Percentiles rank a stretch among this genome's conserved stretches.
Conservation (phyloP, 2,797 vertebrate genomes). For the Nannoperca obscura region DNA sequence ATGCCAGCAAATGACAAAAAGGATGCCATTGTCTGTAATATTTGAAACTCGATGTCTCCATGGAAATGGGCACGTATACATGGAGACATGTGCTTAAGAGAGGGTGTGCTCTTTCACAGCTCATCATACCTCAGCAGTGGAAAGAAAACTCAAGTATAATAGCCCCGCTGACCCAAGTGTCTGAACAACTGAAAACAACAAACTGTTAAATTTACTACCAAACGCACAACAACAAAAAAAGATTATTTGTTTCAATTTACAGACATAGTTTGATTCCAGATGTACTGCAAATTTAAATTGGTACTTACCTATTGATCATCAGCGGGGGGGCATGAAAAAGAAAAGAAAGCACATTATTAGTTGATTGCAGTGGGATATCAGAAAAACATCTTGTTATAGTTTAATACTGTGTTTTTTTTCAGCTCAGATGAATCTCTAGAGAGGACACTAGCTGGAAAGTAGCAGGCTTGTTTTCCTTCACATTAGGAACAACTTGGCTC, state of each 20-base stretch:
- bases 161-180: constrained; percentile 40
- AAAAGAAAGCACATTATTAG: constrained; percentile 55
- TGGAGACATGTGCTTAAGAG: constrained; percentile 26
- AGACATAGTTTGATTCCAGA: constrained; percentile 46
- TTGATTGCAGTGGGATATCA: constrained; percentile 44
- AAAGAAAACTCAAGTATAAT: constrained; percentile 26
- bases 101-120: constrained; percentile 44
- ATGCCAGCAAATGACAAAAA: constrained; percentile 52
- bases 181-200: constrained; percentile 26
- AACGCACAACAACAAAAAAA: constrained; percentile 18
- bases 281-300: constrained; percentile 11
- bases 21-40: constrained; percentile 56
- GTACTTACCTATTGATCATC: constrained; percentile 71
- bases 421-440: constrained; percentile 21
- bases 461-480: constrained; percentile 39
- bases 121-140: constrained; percentile 54
- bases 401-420: constrained; percentile 10
- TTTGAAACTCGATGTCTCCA: constrained; percentile 70
- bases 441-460: constrained; percentile 18
- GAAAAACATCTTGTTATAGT: constrained; percentile 50
- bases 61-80: constrained; percentile 70
- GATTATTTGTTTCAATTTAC: constrained; percentile 5
- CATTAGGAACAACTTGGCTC: constrained; percentile 14
- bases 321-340: constrained; percentile 58
- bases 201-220: constrained; percentile 28